These are phyloP conservation scores for Petrocephalus microphthalmus DNA, from an alignment of 2,113 vertebrate species.

Conservation along the genomic window DNA sequence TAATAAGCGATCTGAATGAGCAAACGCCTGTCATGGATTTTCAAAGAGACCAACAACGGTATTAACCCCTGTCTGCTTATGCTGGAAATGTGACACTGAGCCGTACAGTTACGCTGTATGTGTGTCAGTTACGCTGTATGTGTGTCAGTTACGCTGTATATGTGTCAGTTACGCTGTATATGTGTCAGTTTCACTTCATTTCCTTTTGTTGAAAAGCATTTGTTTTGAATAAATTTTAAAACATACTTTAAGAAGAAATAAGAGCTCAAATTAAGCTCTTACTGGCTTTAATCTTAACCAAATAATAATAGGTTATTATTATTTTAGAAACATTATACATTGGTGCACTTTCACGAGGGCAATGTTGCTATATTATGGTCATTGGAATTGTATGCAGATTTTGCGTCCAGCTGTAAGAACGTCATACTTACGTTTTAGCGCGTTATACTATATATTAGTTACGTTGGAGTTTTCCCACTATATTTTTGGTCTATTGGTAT, in stretches of 20 bases:
- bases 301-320: not conserved
- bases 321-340: not conserved
- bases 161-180: not conserved
- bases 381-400: not conserved
- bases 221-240: not conserved
- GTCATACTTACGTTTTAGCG: not conserved
- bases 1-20: not conserved
- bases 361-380: not conserved
- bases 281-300: conserved; percentile 4
- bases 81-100: not conserved
- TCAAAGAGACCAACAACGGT: not conserved
- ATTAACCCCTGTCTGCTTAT: not conserved
- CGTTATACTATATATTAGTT: not conserved
- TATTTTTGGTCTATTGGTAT: not conserved
- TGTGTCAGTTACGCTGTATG: not conserved
- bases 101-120: not conserved
- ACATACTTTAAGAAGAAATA: not conserved
- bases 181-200: too few species aligned
- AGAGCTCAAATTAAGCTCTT: not conserved
- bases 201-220: too few species aligned
- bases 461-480: not conserved
- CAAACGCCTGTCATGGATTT: not conserved
- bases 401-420: not conserved
- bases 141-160: not conserved
- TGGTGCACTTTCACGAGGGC: not conserved